Evolutionary conservation across 2,113 vertebrate genomes (phyloP).

Genomic region (Forbesichthys agassizii): DNA sequence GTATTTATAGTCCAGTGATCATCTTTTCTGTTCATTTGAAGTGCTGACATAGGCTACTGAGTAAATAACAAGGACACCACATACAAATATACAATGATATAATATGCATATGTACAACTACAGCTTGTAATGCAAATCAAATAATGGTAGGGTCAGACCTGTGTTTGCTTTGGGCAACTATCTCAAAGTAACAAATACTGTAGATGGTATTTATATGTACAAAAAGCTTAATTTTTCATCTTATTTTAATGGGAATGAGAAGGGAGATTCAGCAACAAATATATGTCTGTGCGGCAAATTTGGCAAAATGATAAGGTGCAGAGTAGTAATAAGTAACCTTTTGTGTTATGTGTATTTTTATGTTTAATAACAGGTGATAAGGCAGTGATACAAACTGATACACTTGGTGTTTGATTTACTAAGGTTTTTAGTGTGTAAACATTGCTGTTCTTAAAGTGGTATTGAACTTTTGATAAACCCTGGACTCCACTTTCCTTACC

Average conservation of each 20-base stretch:
- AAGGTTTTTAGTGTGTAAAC: too few relatives aligned
- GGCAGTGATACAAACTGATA: constrained; percentile 35
- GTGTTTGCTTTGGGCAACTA: constrained; percentile 14
- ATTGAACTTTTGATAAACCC: too few relatives aligned
- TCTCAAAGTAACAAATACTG: constrained; percentile 1
- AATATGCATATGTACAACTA: constrained; percentile 60
- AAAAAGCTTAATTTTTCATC: constrained; percentile 2
- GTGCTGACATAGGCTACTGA: constrained; percentile 27
- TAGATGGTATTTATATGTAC: constrained; percentile 14
- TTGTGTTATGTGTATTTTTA: constrained; percentile 9
- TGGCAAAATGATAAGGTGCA: constrained; percentile 25
- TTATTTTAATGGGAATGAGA: background rate
- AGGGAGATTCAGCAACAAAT: background rate
- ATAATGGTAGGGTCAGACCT: constrained; percentile 12
- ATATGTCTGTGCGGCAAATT: constrained; percentile 6
- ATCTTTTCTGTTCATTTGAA: constrained; percentile 24
- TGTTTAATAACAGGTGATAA: constrained; percentile 24
- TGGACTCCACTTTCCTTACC: too few relatives aligned
- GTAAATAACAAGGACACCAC: constrained; percentile 49
- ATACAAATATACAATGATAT: constrained; percentile 44
- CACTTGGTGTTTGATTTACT: background rate
- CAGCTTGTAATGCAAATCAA: constrained; percentile 36
- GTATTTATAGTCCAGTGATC: constrained; percentile 25
- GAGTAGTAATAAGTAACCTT: constrained; percentile 16
- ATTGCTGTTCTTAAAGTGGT: too few relatives aligned